Evolutionary conservation across 1,140 invertebrate genomes (phyloP), one percentile per base, ranked within the genome.

Genomic region (Arctopsyche grandis): DNA sequence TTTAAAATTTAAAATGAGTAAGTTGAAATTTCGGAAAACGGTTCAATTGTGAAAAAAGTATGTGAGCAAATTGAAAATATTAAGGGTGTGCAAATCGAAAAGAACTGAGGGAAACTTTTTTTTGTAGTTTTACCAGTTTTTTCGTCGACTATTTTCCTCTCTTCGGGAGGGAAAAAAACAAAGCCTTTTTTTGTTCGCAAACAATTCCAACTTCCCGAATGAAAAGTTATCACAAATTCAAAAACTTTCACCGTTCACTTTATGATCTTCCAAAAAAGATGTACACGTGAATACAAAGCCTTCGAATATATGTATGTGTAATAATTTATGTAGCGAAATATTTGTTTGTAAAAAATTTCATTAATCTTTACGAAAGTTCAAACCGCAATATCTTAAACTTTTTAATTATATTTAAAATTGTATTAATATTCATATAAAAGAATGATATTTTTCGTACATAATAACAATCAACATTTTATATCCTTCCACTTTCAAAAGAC

Each of bases 141-240:
- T 66, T 24, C 14, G 21, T 66, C 21, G 63, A 66, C 63, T 66
- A 66, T 66, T 66, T 66, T 63, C 19, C 24, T 12, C 24, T 66
- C 63, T 66, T 22, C 26, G 22, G 7, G 63, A 9, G 24, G 14
- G 26, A 66, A 60, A 66, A 66, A 66, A 7, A 66, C 26, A 66
- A 22, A 7, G 1, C 26, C 12, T 52, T 66, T 66, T 66, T 66
- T 66, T 24, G 63, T 66, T 66, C 63, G 22, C 63, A 66, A 66
- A 66, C 63, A 66, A 66, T 66, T 66, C 24, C 63, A 66, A 66
- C 63, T 66, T 66, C 63, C 24, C 63, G 63, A 66, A 66, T 66
- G 63, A 66, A 66, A 66, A 66, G 63, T 66, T 66, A 66, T 66
- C 63, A 22, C 63, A 66, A 66, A 66, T 66, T 66, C 63, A 22